Evolutionary conservation across 2,113 vertebrate genomes (phyloP).

Genomic region (Mormyrus lacerda): DNA sequence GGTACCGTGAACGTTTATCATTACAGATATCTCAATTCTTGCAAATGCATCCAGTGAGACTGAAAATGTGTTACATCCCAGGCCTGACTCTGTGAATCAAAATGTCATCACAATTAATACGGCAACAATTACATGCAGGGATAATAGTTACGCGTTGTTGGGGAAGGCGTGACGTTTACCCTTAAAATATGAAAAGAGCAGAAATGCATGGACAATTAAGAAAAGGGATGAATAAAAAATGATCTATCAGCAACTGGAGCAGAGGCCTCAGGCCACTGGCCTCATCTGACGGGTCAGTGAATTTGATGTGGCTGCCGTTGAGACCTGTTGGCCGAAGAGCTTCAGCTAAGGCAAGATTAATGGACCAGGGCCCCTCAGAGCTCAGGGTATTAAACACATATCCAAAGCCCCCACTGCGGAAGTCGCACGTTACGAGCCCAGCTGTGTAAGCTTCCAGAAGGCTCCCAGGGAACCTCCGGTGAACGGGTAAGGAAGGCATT

Average conservation of each 20-base stretch:
- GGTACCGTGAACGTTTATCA: background rate
- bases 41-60: background rate
- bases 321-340: slow-evolving; percentile 8
- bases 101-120: background rate
- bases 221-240: slow-evolving; percentile 6
- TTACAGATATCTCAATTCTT: background rate
- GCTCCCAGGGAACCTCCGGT: slow-evolving; percentile 5
- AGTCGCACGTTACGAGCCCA: slow-evolving; percentile 3
- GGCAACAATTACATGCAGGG: background rate
- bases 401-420: slow-evolving; percentile 14
- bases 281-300: slow-evolving; percentile 18
- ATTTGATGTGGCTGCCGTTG: slow-evolving; percentile 15
- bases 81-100: background rate
- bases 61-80: background rate
- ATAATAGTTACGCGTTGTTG: too few species aligned
- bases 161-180: background rate
- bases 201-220: background rate
- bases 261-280: background rate
- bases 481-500: slow-evolving; percentile 18
- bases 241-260: background rate
- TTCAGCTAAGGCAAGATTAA: slow-evolving; percentile 20
- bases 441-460: slow-evolving; percentile 20
- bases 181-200: background rate
- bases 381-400: slow-evolving; percentile 26
- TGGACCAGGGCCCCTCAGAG: slow-evolving; percentile 19